Base-by-base conservation (phyloP, 2,888 invertebrate genomes). In the Pheosia gnoma region DNA sequence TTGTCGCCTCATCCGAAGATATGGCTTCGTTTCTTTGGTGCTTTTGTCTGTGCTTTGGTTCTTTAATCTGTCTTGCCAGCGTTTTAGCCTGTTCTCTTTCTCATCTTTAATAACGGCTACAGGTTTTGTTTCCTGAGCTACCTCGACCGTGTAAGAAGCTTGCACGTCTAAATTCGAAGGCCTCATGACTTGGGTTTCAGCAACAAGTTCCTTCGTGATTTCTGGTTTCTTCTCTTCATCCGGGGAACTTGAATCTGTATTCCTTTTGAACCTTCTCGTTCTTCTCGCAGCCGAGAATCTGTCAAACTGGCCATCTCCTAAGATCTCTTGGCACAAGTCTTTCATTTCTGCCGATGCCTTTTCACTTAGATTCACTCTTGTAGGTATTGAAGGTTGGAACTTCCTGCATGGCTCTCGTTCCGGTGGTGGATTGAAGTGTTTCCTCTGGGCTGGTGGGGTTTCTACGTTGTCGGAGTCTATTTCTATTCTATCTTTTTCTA, bases 381-480 rank as follows among this genome's bases (percentile, higher is more conserved):
- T 80, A 0, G 85, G 77, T 59, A 87, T 67, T 6, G 86, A 81
- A 0, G 90, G 85, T 78, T 94, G 90, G 80, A 94, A 93, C 69
- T 95, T 92, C 59, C 94, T 88, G 78, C 95, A 95, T 0, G 95
- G 95, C 74, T 94, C 95, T 70, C 94, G 94, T 54, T 95, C 95
- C 47, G 95, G 94, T 2, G 95, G 95, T 3, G 95, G 95, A 62
- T 94, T 95, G 79, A 96, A 96, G 41, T 95, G 88, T 73, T 96
- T 95, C 61, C 98, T 94, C 25, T 96, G 96, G 0, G 96, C 97
- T 5, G 98, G 98, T 36, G 98, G 98, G 3, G 98, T 98, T 92
- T 98, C 98, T 45, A 98, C 97, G 77, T 98, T 98, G 76, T 98
- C 98, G 3, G 97, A 97, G 85, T 98, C 98, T 52, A 98, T 97